Evolutionary conservation across 2,888 invertebrate species (phyloP), one percentile per base, ranked within the genome.

Genomic region (Tromatobia lineatoria): DNA sequence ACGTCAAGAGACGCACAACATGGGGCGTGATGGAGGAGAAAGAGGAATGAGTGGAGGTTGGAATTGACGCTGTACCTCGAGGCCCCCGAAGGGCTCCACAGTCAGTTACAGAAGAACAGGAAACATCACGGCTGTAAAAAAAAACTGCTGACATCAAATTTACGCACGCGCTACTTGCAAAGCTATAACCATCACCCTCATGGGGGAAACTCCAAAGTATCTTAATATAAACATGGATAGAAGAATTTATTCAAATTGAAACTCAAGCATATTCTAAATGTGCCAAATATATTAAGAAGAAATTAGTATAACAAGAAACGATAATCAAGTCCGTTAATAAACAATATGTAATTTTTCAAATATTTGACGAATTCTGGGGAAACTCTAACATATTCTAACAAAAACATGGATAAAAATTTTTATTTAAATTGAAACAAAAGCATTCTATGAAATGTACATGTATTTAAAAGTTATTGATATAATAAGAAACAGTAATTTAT

Each of bases 11-110:
- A 47, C 59, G 61, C 29, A 20, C 73, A 25, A 25, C 71, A 71
- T 10, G 42, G 54, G 29, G 42, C 25, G 13, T 18, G 50, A 70
- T 23, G 42, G n/a, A 45, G 45, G 45, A n/a, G n/a, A 45, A 57
- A 18, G 57, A 54, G 71, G 42, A 54, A 57, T n/a, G 54, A 71
- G 42, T 42, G 20, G 54, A 42, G 38, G 25, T 45, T 29, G 45
- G 45, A 73, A 73, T 73, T 73, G 71, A 71, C 71, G 15, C 45
- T 59, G 23, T 18, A 13, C 45, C 45, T 29, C 73, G 45, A 25
- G 25, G 18, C 18, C 57, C 45, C 25, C 52, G 29, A 59, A 59
- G 45, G 18, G 25, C 29, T 18, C 10, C 42, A 45, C 42, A 59
- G 73, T 73, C 15, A 45, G 29, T 59, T 57, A 45, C 59, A 15